phyloP scores from a whole-genome alignment of 1,140 invertebrate species.

The Ceratosolen solmsi region DNA sequence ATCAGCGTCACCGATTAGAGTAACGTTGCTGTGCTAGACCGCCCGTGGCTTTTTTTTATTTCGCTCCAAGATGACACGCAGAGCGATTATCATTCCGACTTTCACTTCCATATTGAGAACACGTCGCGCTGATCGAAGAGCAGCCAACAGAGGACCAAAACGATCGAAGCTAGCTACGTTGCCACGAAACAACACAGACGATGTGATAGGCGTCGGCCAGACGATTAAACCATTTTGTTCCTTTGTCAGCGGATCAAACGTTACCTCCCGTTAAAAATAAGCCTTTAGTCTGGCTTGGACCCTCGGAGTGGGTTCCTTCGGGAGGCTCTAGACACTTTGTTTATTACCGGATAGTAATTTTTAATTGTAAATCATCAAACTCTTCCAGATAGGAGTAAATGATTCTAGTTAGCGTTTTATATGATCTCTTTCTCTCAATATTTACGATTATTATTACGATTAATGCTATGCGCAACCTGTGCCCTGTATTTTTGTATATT shows the following conservation, averaged over 20 bases:
- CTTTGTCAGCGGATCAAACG: constrained; percentile 64
- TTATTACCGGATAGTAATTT: constrained; percentile 67
- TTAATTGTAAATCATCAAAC: constrained; percentile 68
- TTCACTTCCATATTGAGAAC: constrained; percentile 48
- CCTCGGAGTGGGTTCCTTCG: constrained; percentile 42
- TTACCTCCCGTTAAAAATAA: constrained; percentile 49
- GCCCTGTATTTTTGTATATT: constrained; percentile 72
- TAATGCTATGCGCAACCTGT: constrained; percentile 70
- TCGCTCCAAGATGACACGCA: neutral
- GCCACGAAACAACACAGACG: constrained; percentile 55
- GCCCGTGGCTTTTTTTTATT: constrained; percentile 11
- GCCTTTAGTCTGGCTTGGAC: constrained; percentile 49
- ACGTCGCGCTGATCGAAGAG: constrained; percentile 27
- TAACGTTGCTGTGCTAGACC: neutral
- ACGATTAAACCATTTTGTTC: constrained; percentile 66
- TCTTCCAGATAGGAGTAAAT: constrained; percentile 71
- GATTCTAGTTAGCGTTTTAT: constrained; percentile 75
- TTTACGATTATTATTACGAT: constrained; percentile 65
- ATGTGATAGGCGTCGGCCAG: constrained; percentile 69
- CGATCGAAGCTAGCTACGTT: constrained; percentile 55
- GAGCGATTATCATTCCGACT: constrained; percentile 21
- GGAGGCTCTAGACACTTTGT: constrained; percentile 64
- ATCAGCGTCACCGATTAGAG: constrained; percentile 18
- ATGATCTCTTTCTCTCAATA: constrained; percentile 73
- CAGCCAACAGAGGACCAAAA: constrained; percentile 62